phyloP scores from a whole-genome alignment of 2,888 invertebrate species.

The Nowickia ferox region DNA sequence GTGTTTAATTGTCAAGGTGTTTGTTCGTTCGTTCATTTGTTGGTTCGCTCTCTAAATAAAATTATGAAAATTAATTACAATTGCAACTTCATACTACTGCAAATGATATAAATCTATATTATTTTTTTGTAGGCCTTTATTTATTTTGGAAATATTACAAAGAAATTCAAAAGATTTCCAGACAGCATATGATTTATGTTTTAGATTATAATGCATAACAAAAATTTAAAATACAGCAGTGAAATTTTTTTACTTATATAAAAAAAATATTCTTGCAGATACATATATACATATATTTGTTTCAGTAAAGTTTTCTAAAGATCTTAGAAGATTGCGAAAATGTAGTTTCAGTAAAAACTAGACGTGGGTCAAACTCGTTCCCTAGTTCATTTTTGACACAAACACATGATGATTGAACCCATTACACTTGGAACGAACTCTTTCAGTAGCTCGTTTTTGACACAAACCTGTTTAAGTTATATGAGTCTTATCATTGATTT shows the following conservation, averaged over 20 bases:
- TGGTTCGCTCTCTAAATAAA: slow-evolving; percentile 47
- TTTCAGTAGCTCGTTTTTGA: no score
- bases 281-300: no score
- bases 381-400: no score
- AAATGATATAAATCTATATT: slow-evolving; percentile 66
- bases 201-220: slow-evolving; percentile 16
- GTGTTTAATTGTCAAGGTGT: slow-evolving; percentile 71
- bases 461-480: no score
- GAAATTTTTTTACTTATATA: neutral
- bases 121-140: neutral
- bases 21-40: slow-evolving; percentile 46
- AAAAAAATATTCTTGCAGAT: no score
- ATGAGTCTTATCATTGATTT: no score
- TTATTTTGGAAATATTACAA: neutral
- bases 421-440: no score
- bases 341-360: no score
- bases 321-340: no score
- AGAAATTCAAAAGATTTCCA: slow-evolving; percentile 25
- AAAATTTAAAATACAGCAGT: neutral
- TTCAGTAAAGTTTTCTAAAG: no score
- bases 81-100: slow-evolving; percentile 46
- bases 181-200: slow-evolving; percentile 53
- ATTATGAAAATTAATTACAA: slow-evolving; percentile 72
- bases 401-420: no score
- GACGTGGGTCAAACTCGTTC: no score